Evolutionary conservation across 2,797 vertebrate species (phyloP), one percentile per base, ranked within the genome.

Genomic region (Amazona ochrocephala): DNA sequence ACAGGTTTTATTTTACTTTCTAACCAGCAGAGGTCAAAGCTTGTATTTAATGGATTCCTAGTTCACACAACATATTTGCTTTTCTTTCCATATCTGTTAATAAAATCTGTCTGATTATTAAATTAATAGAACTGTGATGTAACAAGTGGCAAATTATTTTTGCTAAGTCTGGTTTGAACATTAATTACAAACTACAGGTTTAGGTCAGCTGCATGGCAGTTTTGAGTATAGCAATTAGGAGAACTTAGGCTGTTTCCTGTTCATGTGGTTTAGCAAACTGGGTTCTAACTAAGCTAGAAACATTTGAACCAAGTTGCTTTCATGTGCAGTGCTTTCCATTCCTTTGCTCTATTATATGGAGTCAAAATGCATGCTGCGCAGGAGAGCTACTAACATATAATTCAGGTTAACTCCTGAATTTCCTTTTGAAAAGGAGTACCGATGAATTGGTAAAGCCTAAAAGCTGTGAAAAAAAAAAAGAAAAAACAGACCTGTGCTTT

Each of bases 21-120:
- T 91, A 83, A 56, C 42, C 39, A 84, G n/a, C 4, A 66, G 62
- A 94, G 75, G 92, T 96, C 78, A 95, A 93, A 94, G 72, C 47
- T 75, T 94, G 53, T 78, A 62, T 71, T 93, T 93, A 95, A 89
- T 92, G 88, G 87, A 60, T 85, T 92, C 86, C 53, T 87, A 30
- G 14, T 91, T 94, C 86, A 89, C 58, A 88, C 19, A 78, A 47
- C 42, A 16, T 93, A 87, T 96, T 96, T 96, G 78, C 30, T 95
- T 95, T 95, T 83, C 50, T 24, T 90, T 71, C 61, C 61, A 1
- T 89, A 92, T 92, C 84, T 80, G 53, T 22, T 90, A 78, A 87
- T n/a, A 87, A 78, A 85, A 90, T 71, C 68, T 60, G 23, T 51
- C 50, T 70, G 84, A 90, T 90, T 85, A 89, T 87, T 82, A 90